These are phyloP conservation scores for Leontocebus nigricollis DNA, from an alignment of 2,797 vertebrate genomes.

Conservation along the genomic window DNA sequence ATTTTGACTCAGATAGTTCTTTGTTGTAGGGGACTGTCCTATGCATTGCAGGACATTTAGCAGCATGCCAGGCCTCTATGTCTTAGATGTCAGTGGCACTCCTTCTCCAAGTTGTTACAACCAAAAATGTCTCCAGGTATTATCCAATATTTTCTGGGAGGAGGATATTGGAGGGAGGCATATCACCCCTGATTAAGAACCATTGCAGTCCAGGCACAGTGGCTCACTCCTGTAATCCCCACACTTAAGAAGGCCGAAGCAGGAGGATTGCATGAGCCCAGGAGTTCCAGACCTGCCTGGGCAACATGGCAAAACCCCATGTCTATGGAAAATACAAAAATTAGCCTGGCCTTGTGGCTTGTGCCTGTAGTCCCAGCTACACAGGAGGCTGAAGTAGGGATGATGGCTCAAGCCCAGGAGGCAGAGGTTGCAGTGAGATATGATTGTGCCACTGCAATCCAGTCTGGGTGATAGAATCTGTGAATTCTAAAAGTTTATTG, in stretches of 20 bases:
- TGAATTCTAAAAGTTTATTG: not conserved
- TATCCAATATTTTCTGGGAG: not conserved
- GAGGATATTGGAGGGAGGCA: not conserved
- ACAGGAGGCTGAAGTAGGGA: not conserved
- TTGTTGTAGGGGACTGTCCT: not conserved
- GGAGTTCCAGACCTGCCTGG: not conserved
- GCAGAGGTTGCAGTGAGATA: not conserved
- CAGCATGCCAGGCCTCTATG: not conserved
- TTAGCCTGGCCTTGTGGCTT: not conserved
- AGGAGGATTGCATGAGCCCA: not conserved
- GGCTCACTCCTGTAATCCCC: not conserved
- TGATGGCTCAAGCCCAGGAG: not conserved
- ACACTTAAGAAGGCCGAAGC: not conserved
- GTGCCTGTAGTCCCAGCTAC: not conserved
- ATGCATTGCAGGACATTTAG: not conserved
- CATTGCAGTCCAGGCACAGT: not conserved
- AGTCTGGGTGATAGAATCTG: not conserved
- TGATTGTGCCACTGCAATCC: not conserved
- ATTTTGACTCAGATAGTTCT: slow-evolving; percentile 20
- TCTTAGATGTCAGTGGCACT: slow-evolving; percentile 28
- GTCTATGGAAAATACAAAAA: not conserved
- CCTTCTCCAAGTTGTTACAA: not conserved
- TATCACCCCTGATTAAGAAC: not conserved
- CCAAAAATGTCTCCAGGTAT: not conserved
- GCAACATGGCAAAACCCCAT: not conserved